phyloP scores from a whole-genome alignment of 2,113 vertebrate species.

The Neogale vison region DNA sequence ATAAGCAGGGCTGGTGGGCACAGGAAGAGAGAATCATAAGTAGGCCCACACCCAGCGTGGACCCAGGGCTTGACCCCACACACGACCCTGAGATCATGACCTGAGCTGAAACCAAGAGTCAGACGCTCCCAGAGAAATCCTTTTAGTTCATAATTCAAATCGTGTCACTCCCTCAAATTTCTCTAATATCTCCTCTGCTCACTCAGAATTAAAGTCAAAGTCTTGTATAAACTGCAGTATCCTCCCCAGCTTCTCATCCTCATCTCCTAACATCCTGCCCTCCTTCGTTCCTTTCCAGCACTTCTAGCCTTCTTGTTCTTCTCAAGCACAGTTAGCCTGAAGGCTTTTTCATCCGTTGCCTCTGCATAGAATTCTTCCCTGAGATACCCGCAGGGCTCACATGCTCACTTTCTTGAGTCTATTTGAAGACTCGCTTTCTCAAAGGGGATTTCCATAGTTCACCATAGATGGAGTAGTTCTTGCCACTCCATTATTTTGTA shows the following conservation, averaged over 20 bases:
- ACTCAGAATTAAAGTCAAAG: background rate
- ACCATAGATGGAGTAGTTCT: too few species aligned
- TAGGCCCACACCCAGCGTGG: background rate
- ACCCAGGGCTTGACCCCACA: background rate
- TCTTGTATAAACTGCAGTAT: background rate
- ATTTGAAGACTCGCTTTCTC: background rate
- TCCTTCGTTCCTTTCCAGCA: background rate
- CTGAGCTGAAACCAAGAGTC: background rate
- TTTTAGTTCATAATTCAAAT: background rate
- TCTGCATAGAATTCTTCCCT: background rate
- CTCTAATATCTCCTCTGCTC: background rate
- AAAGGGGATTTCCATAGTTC: background rate
- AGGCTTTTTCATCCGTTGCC: background rate
- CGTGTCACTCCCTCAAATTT: too few species aligned
- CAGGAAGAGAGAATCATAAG: background rate
- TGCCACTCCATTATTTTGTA: background rate
- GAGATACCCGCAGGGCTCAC: background rate
- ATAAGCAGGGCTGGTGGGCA: background rate
- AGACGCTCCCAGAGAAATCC: background rate
- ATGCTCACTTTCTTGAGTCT: background rate
- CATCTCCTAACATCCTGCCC: background rate
- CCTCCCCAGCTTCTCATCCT: background rate
- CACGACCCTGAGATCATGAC: background rate
- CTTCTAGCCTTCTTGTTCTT: background rate
- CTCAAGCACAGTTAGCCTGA: background rate